phyloP scores from a whole-genome alignment of 2,113 vertebrate species.

The Macquaria australasica region DNA sequence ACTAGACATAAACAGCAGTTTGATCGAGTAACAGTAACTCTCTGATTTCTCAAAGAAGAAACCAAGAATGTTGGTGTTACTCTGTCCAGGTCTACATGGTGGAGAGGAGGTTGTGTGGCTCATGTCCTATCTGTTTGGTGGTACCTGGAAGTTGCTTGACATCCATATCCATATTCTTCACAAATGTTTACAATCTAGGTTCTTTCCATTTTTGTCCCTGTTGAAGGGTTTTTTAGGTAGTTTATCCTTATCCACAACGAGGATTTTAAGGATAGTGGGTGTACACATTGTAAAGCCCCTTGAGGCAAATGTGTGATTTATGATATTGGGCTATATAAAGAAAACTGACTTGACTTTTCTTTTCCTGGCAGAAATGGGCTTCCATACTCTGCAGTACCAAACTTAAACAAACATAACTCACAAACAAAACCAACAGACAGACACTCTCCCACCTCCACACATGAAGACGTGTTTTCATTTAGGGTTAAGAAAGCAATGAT shows the following conservation, averaged over 20 bases:
- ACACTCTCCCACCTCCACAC: slow-evolving; percentile 27
- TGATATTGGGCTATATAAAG: neutral
- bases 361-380: slow-evolving; percentile 23
- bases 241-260: neutral
- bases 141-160: neutral
- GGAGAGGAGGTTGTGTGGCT: neutral
- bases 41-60: no score
- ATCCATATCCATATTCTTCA: neutral
- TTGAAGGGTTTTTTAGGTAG: neutral
- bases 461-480: slow-evolving; percentile 2
- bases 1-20: no score
- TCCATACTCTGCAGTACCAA: slow-evolving; percentile 9
- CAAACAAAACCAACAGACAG: slow-evolving; percentile 9
- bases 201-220: neutral
- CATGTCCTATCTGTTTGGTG: neutral
- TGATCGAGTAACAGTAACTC: no score
- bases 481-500: slow-evolving; percentile 41
- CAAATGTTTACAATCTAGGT: no score
- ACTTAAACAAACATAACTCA: neutral
- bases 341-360: neutral
- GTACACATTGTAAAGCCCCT: neutral
- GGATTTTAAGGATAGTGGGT: neutral
- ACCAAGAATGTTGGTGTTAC: neutral
- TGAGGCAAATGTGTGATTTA: neutral
- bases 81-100: neutral